phyloP scores from a whole-genome alignment of 2,888 invertebrate species.

The Pristionchus arcanus region DNA sequence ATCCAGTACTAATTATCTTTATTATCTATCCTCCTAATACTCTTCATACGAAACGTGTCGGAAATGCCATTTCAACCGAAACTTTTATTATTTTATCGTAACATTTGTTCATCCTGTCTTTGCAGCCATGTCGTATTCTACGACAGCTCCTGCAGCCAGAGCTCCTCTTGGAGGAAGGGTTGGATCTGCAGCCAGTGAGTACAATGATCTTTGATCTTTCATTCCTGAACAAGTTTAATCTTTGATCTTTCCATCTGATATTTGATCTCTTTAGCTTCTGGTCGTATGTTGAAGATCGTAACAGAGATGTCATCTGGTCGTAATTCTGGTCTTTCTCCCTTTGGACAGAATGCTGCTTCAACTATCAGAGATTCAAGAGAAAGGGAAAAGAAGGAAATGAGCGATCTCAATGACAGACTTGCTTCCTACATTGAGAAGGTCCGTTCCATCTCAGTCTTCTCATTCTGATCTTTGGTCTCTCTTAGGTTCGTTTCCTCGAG shows the following conservation, averaged over 20 bases:
- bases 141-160: slow-evolving; percentile 25
- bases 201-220: background rate
- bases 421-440: slow-evolving; percentile 82
- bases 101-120: background rate
- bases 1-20: background rate
- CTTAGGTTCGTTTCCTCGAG: slow-evolving; percentile 77
- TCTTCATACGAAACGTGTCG: background rate
- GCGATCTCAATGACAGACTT: slow-evolving; percentile 82
- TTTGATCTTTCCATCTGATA: background rate
- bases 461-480: slow-evolving; percentile 24
- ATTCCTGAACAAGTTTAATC: too few relatives aligned
- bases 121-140: slow-evolving; percentile 50
- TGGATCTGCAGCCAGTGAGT: slow-evolving; percentile 38
- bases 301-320: slow-evolving; percentile 71
- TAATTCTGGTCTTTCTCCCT: slow-evolving; percentile 71
- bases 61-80: too few relatives aligned
- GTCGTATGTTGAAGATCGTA: slow-evolving; percentile 72
- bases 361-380: slow-evolving; percentile 80
- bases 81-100: too few relatives aligned
- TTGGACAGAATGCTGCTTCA: slow-evolving; percentile 77
- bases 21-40: background rate
- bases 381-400: slow-evolving; percentile 82
- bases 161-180: slow-evolving; percentile 52
- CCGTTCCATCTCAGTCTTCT: background rate
- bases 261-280: slow-evolving; percentile 59